Percentiles rank a stretch among this genome's conserved stretches.
Evolutionary conservation across 2,888 invertebrate genomes (phyloP).

Genomic region (Cephonodes hylas): DNA sequence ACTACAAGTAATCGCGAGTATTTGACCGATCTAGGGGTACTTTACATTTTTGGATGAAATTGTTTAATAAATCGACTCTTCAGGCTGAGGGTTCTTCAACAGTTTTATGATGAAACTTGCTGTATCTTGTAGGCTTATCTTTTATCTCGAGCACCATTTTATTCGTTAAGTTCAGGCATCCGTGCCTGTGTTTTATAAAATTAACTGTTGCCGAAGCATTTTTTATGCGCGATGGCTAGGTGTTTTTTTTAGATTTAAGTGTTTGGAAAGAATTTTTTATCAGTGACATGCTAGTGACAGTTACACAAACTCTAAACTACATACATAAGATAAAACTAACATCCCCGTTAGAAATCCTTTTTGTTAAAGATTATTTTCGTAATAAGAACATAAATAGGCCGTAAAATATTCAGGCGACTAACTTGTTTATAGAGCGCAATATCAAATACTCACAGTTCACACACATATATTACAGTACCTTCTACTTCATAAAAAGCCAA

Average conservation of each 20-base stretch:
- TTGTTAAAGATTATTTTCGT: no score
- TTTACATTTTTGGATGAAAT: neutral
- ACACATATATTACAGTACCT: neutral
- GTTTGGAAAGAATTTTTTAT: no score
- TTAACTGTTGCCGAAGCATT: neutral
- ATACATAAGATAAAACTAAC: no score
- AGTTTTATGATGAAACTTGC: neutral
- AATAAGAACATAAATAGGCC: no score
- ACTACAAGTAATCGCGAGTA: constrained; percentile 13
- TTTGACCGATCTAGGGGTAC: neutral
- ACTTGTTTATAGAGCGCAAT: no score
- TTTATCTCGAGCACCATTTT: neutral
- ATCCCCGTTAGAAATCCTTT: no score
- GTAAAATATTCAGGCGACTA: no score
- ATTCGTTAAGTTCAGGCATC: neutral
- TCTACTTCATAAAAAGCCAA: neutral
- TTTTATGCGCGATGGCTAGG: no score
- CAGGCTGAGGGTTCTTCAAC: neutral
- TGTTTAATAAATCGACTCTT: constrained; percentile 5
- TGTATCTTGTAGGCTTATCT: neutral
- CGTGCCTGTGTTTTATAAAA: neutral
- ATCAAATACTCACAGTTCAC: no score
- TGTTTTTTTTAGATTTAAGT: no score
- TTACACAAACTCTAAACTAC: no score
- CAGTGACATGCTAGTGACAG: no score